Evolutionary conservation across 2,797 vertebrate genomes (phyloP), one percentile per base, ranked within the genome.

Genomic region (Acomys russatus): DNA sequence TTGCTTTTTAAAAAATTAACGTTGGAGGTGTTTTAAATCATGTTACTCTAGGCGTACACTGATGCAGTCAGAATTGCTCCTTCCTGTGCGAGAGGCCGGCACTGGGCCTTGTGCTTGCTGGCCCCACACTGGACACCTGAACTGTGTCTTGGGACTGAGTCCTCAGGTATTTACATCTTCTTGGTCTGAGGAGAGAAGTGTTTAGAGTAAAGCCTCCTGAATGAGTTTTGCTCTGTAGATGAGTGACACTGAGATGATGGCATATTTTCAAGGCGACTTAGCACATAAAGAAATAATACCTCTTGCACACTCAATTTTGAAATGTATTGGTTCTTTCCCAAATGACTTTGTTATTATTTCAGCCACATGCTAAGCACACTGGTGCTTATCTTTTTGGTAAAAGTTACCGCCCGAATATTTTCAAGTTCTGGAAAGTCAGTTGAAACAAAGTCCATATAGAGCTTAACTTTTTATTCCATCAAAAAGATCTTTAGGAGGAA

Each of bases 381-480:
- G 28, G 25, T 93, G 51, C 18, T 90, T 93, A 76, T 82, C 68
- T 89, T 96, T 92, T 93, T 71, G 73, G 23, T 85, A 68, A 76
- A 90, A 74, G 68, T 96, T 92, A 66, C 68, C 95, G 51, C 74
- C 44, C 88, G 68, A 64, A 51, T 92, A 85, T 89, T 92, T 95
- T 89, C 78, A 73, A 86, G 14, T 93, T 92, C 38, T 71, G 71
- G 51, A 88, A 82, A 86, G 83, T 93, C 38, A 80, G 1, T 92
- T 15, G 8, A 86, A 91, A 79, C 74, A 82, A 95, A 70, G 35
- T 79, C 44, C 12, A 77, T 3, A 66, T 88, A 38, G 71, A 63
- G 35, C 56, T 86, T 44, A 59, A n/a, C 17, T 82, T 94, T 93
- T 84, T 73, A 83, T 89, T 93, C 49, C 9, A 79, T 38, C 93